Conservation (phyloP, 2,888 invertebrate species). For the Tubulanus polymorphus region DNA sequence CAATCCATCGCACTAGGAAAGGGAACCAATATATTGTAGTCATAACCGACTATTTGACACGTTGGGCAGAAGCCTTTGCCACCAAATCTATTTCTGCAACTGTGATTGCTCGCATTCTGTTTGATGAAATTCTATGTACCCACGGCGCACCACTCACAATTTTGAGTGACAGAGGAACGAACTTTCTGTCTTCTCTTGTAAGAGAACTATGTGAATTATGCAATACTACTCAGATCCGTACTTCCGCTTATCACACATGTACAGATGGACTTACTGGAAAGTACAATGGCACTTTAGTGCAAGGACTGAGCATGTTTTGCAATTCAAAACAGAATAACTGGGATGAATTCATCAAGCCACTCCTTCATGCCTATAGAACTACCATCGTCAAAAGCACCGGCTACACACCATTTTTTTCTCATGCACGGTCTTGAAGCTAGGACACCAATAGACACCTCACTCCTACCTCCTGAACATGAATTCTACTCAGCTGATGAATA, state of each 20-base stretch:
- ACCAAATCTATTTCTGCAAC: constrained; percentile 21
- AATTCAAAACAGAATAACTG: background rate
- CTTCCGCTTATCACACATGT: background rate
- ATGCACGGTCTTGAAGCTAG: background rate
- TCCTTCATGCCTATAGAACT: background rate
- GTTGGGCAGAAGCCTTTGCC: constrained; percentile 25
- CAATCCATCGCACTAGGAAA: background rate
- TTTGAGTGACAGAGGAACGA: background rate
- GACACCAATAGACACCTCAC: background rate
- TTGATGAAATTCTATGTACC: background rate
- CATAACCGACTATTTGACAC: constrained; percentile 18
- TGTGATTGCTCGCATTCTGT: constrained; percentile 6
- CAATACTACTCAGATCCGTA: background rate
- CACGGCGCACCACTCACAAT: background rate
- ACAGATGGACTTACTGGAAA: background rate
- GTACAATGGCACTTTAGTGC: background rate
- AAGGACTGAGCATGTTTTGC: background rate
- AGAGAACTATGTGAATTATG: background rate
- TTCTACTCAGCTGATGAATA: background rate
- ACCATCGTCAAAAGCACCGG: background rate
- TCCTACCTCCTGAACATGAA: background rate
- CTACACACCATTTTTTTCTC: background rate
- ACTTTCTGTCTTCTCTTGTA: background rate
- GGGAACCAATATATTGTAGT: constrained; percentile 18
- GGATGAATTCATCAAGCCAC: background rate